Evolutionary conservation across 2,113 vertebrate species (phyloP).

Genomic region (Penelope pileata): DNA sequence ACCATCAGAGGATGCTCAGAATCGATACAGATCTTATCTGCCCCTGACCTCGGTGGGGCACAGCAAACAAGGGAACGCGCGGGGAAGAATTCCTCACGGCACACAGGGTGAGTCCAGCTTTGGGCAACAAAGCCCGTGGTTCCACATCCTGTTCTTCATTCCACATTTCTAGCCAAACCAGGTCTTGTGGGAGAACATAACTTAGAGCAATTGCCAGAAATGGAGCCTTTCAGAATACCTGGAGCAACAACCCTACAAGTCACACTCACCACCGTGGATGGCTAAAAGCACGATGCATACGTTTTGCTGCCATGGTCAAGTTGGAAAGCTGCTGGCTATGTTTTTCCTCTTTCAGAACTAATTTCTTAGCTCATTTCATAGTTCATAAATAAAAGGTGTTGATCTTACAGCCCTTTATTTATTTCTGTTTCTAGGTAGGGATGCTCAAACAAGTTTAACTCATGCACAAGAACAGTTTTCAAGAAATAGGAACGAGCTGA

Average conservation of each 20-base stretch:
- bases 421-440: accelerated
- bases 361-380: neutral
- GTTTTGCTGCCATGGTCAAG: neutral
- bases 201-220: neutral
- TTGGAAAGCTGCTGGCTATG: accelerated
- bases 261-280: neutral
- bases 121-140: neutral
- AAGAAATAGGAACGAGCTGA: neutral
- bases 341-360: neutral
- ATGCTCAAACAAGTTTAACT: neutral
- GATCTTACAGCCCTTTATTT: neutral
- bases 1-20: constrained; percentile 63
- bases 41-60: constrained; percentile 63
- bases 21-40: constrained; percentile 79
- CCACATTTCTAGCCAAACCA: neutral
- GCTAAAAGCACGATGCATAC: neutral
- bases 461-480: neutral
- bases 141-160: neutral
- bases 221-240: neutral
- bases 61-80: neutral
- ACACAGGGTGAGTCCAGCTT: accelerated
- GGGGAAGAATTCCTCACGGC: accelerated
- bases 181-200: neutral
- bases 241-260: neutral
- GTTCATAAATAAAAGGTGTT: neutral